A percentile compares a stretch with the other conserved stretches of the same genome.
phyloP scores from a whole-genome alignment of 2,113 vertebrate species.

The Orcinus orca region DNA sequence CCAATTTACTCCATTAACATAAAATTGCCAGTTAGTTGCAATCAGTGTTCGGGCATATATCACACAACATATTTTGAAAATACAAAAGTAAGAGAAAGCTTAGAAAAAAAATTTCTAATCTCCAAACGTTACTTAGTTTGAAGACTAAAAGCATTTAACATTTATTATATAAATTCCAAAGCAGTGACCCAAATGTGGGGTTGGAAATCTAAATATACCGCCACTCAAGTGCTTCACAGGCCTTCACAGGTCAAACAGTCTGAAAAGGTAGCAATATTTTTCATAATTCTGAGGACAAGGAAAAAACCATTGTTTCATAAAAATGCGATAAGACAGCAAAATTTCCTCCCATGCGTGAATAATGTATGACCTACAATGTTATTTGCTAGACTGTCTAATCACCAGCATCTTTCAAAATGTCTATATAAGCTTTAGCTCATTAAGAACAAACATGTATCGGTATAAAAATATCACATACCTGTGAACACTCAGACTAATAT shows the following conservation, averaged over 20 bases:
- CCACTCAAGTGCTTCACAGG: not conserved
- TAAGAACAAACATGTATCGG: conserved; percentile 58
- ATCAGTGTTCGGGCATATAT: not conserved
- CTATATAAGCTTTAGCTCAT: conserved; percentile 66
- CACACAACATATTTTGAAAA: not conserved
- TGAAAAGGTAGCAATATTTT: conserved; percentile 6
- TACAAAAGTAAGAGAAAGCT: not conserved
- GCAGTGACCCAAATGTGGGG: not conserved
- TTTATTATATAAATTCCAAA: not conserved
- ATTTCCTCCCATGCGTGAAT: conserved; percentile 52
- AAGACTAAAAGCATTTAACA: conserved; percentile 5
- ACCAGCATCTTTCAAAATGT: conserved; percentile 75
- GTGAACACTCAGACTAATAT: conserved; percentile 22
- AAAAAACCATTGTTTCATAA: conserved; percentile 58
- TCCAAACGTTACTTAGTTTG: not conserved
- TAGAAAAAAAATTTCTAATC: not conserved
- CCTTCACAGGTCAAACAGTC: not conserved
- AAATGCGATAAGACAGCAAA: conserved; percentile 41
- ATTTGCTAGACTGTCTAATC: conserved; percentile 67
- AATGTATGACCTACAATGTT: conserved; percentile 52
- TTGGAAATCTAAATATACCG: not conserved
- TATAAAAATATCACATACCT: conserved; percentile 63
- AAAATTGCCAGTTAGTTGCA: not conserved
- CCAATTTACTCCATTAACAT: not conserved
- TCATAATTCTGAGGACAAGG: conserved; percentile 25